Evolutionary conservation across 2,888 invertebrate species (phyloP), one percentile per base, ranked within the genome.

Genomic region (Adineta ricciae): DNA sequence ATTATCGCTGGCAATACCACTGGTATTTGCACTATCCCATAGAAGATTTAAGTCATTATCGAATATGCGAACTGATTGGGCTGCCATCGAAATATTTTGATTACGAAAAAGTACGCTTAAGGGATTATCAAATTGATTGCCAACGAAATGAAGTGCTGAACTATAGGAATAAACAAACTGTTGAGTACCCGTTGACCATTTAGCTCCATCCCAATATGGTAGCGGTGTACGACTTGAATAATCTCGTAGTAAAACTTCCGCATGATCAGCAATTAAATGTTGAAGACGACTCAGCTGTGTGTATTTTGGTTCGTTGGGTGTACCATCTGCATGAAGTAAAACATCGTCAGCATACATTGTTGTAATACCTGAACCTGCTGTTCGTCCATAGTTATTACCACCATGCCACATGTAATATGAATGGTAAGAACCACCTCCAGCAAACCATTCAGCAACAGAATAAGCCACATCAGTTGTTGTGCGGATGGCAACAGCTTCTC

Each of bases 341-440:
- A 38, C 38, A 73, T 73, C 73, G 38, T 73, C 73, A 4, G 73
- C 38, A 38, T 73, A 73, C 73, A 73, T 73, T 0, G 73, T 73
- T 24, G 73, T 73, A 7, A 73, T 73, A 73, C 73, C 73, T 38
- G 73, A 73, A 21, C 7, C 73, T 8, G 73, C 73, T 24, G 73
- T 38, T 24, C 38, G 38, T 38, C 73, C 73, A 24, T 73, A 73
- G 38, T 73, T 38, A 24, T 73, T 73, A 21, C 73, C 73, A 21
- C 73, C 73, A 73, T 73, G 73, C 73, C 73, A 73, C 73, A 73
- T 73, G 11, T 73, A 73, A 73, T 73, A 73, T 19, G 36, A 7
- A 73, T 73, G 73, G 24, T 73, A 73, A 73, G 73, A 1, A 38
- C 73, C 73, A 38, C 73, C 73, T 38, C 36, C 73, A 73, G 73